Evolutionary conservation across 1,140 invertebrate species (phyloP).

Genomic region (Sinella curviseta): DNA sequence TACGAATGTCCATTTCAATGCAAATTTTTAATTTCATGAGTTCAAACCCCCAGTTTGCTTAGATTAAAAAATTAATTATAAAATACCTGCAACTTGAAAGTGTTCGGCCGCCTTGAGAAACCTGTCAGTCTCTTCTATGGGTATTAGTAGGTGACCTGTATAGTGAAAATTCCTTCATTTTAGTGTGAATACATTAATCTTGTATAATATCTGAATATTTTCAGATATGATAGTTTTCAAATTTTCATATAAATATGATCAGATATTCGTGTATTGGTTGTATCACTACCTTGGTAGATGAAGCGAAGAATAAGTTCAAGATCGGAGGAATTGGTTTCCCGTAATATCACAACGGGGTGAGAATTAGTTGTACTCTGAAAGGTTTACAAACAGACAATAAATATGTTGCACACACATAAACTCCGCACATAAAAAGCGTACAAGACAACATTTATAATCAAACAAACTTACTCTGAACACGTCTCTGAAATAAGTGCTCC

Average conservation of each 20-base stretch:
- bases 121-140: conserved; percentile 33
- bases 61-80: not conserved
- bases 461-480: conserved; percentile 28
- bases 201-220: too few relatives aligned
- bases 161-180: too few relatives aligned
- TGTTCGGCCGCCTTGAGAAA: conserved; percentile 37
- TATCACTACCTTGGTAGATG: conserved; percentile 40
- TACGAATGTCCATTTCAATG: not conserved
- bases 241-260: too few relatives aligned
- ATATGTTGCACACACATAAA: too few relatives aligned
- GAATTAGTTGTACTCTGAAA: not conserved
- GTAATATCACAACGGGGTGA: conserved; percentile 5
- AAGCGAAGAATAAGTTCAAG: conserved; percentile 33
- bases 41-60: not conserved
- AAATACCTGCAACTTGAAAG: conserved; percentile 34
- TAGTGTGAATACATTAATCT: too few relatives aligned
- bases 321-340: conserved; percentile 32
- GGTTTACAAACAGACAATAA: not conserved
- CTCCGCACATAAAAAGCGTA: too few relatives aligned
- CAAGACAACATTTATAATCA: conserved; percentile 1
- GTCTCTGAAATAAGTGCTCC: conserved; percentile 39
- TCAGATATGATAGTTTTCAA: too few relatives aligned
- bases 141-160: conserved; percentile 29
- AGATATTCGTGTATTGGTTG: too few relatives aligned
- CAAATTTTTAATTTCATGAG: not conserved